phyloP scores from a whole-genome alignment of 2,113 vertebrate species.

The Nycticryphes semicollaris region DNA sequence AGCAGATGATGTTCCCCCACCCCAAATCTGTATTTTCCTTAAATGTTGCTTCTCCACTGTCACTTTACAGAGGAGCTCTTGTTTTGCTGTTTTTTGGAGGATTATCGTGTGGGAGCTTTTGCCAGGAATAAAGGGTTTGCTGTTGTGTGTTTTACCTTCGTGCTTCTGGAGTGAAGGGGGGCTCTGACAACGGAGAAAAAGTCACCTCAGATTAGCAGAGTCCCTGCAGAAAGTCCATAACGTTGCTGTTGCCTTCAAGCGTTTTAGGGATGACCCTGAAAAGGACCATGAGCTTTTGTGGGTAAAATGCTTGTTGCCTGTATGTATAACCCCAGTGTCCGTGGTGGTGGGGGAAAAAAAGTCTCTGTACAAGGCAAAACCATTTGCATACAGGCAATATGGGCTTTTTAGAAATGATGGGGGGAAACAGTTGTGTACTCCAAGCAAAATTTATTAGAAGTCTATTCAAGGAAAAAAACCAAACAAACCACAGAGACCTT shows the following conservation, averaged over 20 bases:
- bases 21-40: neutral
- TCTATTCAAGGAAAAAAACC: constrained; percentile 81
- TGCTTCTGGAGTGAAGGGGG: neutral
- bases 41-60: neutral
- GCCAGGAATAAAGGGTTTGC: neutral
- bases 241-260: neutral
- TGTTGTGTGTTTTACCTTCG: neutral
- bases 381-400: neutral
- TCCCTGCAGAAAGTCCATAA: neutral
- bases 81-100: neutral
- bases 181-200: neutral
- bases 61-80: neutral
- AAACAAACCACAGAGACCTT: constrained; percentile 73
- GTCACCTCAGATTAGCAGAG: neutral
- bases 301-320: neutral
- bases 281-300: neutral
- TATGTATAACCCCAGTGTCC: fast-evolving
- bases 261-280: neutral
- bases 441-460: constrained; percentile 94
- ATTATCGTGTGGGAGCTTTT: neutral
- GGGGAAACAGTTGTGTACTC: constrained; percentile 66
- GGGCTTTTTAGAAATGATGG: constrained; percentile 14
- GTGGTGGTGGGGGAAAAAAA: neutral
- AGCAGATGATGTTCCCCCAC: neutral
- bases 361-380: neutral